Conservation (phyloP, 2,113 vertebrate species). For the Harpagus bidentatus region DNA sequence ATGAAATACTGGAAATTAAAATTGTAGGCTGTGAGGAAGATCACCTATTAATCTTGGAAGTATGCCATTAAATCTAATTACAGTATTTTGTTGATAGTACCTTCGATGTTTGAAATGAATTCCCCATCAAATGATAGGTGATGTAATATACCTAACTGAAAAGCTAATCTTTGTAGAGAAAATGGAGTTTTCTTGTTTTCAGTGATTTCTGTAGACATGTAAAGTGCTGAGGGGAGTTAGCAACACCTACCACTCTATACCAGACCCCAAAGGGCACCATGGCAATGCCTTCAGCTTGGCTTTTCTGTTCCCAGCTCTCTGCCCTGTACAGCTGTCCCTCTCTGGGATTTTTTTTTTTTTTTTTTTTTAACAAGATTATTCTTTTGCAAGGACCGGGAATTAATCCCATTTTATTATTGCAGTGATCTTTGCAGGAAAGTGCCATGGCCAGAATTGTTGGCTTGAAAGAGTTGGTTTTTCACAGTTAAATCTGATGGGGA, state of each 20-base stretch:
- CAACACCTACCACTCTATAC: not conserved
- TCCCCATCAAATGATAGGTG: not conserved
- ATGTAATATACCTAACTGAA: constrained; percentile 4
- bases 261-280: not conserved
- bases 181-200: not conserved
- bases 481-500: not conserved
- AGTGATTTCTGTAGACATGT: not conserved
- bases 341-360: not conserved
- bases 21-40: constrained; percentile 54
- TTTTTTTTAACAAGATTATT: not conserved
- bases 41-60: constrained; percentile 60
- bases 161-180: not conserved
- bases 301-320: not conserved
- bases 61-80: constrained; percentile 65
- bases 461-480: not conserved
- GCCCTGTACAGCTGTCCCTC: not conserved
- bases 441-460: not conserved
- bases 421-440: not conserved
- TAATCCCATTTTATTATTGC: not conserved
- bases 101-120: constrained; percentile 17
- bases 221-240: not conserved
- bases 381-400: not conserved
- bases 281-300: not conserved
- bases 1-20: constrained; percentile 59
- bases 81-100: constrained; percentile 47